Percentiles rank a stretch among this genome's conserved stretches.
phyloP scores from a whole-genome alignment of 2,113 vertebrate species.

The Xyliphius kryptos region DNA sequence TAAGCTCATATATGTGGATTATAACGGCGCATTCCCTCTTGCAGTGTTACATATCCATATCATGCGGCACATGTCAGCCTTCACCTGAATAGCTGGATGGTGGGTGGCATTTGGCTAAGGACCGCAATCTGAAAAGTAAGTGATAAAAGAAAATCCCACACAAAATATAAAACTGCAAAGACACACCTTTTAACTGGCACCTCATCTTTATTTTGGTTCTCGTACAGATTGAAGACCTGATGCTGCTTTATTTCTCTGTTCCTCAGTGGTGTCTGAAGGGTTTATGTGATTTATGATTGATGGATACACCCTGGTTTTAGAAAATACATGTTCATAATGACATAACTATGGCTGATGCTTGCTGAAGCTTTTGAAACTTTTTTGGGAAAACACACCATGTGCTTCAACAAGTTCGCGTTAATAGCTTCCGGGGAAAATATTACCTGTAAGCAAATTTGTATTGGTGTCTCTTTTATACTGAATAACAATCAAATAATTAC shows the following conservation, averaged over 20 bases:
- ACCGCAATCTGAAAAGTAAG: not conserved
- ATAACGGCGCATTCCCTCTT: not conserved
- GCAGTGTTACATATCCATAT: not conserved
- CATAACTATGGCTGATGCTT: not conserved
- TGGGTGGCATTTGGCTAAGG: not conserved
- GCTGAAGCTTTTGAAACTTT: not conserved
- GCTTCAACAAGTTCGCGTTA: not conserved
- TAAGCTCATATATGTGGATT: not conserved
- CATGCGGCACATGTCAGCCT: not conserved
- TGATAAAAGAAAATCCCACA: not conserved
- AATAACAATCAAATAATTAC: not conserved
- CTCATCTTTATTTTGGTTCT: slow-evolving; percentile 11
- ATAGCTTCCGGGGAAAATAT: not conserved
- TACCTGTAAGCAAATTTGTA: not conserved
- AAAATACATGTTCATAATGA: not conserved
- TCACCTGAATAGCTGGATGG: not conserved
- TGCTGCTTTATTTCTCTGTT: not conserved
- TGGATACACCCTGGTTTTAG: not conserved
- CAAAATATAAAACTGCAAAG: not conserved
- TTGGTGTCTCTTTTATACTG: not conserved
- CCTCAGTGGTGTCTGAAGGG: not conserved
- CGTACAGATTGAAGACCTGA: not conserved
- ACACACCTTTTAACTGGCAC: slow-evolving; percentile 5
- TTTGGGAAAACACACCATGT: not conserved
- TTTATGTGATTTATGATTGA: not conserved